Evolutionary conservation across 2,797 vertebrate species (phyloP).

Genomic region (Eupleurogrammus muticus): DNA sequence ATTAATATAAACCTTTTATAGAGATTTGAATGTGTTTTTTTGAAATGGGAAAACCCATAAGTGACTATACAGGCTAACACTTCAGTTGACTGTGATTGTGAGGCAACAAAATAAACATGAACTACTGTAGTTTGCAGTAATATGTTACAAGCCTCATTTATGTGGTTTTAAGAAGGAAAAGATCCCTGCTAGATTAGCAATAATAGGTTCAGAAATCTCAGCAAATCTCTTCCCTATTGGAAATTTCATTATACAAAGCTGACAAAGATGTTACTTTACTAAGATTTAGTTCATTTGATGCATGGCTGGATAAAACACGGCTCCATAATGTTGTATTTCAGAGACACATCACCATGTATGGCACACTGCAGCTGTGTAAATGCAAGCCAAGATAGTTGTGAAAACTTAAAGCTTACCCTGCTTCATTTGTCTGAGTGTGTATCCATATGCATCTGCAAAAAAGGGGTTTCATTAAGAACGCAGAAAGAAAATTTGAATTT

Average conservation of each 20-base stretch:
- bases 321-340: constrained; percentile 3
- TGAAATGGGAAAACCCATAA: too few species aligned
- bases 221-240: neutral
- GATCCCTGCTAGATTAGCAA: neutral
- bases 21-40: neutral
- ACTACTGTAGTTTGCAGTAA: neutral
- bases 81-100: neutral
- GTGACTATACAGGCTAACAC: neutral
- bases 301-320: neutral
- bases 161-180: neutral
- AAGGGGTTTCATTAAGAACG: neutral
- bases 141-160: neutral
- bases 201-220: constrained; percentile 2
- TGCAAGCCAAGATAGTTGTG: constrained; percentile 30
- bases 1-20: neutral
- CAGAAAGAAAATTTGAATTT: neutral
- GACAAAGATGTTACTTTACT: constrained; percentile 6
- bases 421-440: constrained; percentile 11
- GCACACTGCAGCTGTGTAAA: constrained; percentile 15
- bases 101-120: neutral
- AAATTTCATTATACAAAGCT: constrained; percentile 2
- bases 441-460: neutral
- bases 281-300: neutral
- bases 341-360: neutral
- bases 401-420: constrained; percentile 17